These are phyloP conservation scores for Microtus richardsoni DNA, from an alignment of 2,113 vertebrate genomes.

Conservation along the genomic window DNA sequence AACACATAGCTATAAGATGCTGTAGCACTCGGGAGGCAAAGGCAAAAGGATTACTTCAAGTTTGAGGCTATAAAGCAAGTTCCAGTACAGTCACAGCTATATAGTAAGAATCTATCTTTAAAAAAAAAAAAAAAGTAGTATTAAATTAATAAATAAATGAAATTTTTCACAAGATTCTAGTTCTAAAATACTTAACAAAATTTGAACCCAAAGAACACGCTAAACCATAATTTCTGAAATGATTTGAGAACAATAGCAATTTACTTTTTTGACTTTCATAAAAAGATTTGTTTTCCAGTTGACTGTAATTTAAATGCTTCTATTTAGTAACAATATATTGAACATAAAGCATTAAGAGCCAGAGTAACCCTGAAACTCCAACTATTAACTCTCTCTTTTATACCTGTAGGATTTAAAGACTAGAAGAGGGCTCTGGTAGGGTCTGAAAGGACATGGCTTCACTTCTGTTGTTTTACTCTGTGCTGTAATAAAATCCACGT, in stretches of 20 bases:
- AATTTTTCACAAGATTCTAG: constrained; percentile 24
- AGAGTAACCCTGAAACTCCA: constrained; percentile 39
- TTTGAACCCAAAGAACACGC: background rate
- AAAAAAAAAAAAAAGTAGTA: background rate
- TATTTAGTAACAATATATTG: constrained; percentile 16
- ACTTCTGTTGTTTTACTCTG: constrained; percentile 86
- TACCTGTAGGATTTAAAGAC: constrained; percentile 98
- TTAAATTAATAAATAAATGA: background rate
- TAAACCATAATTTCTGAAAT: background rate
- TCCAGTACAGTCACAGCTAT: background rate
- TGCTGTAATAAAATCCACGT: constrained; percentile 86
- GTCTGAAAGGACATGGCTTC: constrained; percentile 90
- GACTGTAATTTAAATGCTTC: background rate
- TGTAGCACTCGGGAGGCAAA: background rate
- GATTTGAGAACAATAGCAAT: background rate
- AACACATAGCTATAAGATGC: background rate
- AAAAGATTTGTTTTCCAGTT: constrained; percentile 16
- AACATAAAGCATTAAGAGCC: background rate
- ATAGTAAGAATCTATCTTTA: background rate
- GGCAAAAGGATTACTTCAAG: background rate
- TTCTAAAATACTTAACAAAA: constrained; percentile 28
- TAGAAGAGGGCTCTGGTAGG: constrained; percentile 95
- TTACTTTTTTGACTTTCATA: constrained; percentile 10
- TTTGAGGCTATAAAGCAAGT: background rate
- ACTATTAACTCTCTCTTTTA: constrained; percentile 3